Evolutionary conservation across 2,888 invertebrate genomes (phyloP).

Genomic region (Heliothis peltigera): DNA sequence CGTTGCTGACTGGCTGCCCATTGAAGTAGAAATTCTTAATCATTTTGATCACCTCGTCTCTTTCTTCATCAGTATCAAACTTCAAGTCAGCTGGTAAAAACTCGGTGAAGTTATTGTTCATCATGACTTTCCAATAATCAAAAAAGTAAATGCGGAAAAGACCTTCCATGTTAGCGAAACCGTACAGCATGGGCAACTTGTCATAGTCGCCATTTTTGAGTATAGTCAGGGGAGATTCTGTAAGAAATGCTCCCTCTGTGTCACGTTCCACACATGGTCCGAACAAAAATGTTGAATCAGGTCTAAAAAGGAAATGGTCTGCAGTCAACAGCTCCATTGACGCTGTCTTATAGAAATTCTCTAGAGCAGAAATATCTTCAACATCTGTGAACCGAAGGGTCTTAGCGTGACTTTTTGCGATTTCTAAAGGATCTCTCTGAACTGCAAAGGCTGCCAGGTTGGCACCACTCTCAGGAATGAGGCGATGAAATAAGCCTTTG

Average conservation of each 20-base stretch:
- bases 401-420: constrained; percentile 66
- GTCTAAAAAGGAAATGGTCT: constrained; percentile 45
- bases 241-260: constrained; percentile 63
- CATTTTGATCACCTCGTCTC: constrained; percentile 61
- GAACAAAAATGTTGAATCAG: constrained; percentile 58
- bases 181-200: constrained; percentile 72
- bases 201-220: constrained; percentile 66
- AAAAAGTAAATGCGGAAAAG: constrained; percentile 58
- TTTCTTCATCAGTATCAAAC: constrained; percentile 67
- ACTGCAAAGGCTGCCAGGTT: constrained; percentile 63
- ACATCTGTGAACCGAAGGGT: constrained; percentile 63
- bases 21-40: constrained; percentile 73
- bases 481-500: constrained; percentile 70
- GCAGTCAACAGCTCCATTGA: constrained; percentile 63
- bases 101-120: constrained; percentile 73
- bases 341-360: constrained; percentile 70
- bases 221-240: constrained; percentile 68
- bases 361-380: constrained; percentile 69
- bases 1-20: constrained; percentile 59
- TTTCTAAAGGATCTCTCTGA: constrained; percentile 68
- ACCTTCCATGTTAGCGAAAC: constrained; percentile 73
- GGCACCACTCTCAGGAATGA: constrained; percentile 72
- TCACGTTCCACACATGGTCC: constrained; percentile 62
- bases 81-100: constrained; percentile 72
- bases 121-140: constrained; percentile 63